These are phyloP conservation scores for Epistrophe grossulariae DNA, from an alignment of 2,888 invertebrate species.

Conservation along the genomic window DNA sequence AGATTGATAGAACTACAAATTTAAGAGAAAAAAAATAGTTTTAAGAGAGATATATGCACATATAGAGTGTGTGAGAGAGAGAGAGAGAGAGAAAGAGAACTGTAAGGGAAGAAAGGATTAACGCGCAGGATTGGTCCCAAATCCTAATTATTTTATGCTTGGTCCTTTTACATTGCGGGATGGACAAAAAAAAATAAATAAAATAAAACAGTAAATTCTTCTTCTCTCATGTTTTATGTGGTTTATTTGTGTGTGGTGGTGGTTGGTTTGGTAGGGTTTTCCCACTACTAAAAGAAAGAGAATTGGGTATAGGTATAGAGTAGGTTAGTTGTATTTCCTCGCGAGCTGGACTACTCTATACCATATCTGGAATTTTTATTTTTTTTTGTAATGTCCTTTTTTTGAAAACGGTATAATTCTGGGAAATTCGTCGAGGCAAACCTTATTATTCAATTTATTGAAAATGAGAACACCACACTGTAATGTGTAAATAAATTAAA, in stretches of 20 bases:
- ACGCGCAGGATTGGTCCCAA: constrained; percentile 38
- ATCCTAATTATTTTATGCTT: not conserved
- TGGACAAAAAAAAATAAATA: not conserved
- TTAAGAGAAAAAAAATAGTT: constrained; percentile 28
- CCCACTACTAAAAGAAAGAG: constrained; percentile 10
- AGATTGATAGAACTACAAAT: not conserved
- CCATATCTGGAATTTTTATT: constrained; percentile 1
- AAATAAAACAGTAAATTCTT: constrained; percentile 16
- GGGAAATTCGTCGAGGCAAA: constrained; percentile 62
- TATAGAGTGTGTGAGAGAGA: not conserved
- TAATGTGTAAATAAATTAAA: constrained; percentile 76
- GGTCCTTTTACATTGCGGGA: not conserved
- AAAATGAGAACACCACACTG: constrained; percentile 75
- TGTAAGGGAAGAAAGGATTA: constrained; percentile 9
- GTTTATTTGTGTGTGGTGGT: constrained; percentile 19
- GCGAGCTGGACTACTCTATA: constrained; percentile 1
- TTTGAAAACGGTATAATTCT: constrained; percentile 32
- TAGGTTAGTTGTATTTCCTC: not conserved
- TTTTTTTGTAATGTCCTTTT: not conserved
- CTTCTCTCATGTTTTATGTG: constrained; percentile 20
- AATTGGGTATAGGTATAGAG: not conserved
- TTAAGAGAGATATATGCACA: not conserved
- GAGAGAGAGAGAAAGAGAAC: not conserved
- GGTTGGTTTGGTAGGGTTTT: constrained; percentile 34
- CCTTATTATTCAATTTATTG: constrained; percentile 76